Evolutionary conservation across 2,797 vertebrate species (phyloP).

Genomic region (Enteromius radiatus): DNA sequence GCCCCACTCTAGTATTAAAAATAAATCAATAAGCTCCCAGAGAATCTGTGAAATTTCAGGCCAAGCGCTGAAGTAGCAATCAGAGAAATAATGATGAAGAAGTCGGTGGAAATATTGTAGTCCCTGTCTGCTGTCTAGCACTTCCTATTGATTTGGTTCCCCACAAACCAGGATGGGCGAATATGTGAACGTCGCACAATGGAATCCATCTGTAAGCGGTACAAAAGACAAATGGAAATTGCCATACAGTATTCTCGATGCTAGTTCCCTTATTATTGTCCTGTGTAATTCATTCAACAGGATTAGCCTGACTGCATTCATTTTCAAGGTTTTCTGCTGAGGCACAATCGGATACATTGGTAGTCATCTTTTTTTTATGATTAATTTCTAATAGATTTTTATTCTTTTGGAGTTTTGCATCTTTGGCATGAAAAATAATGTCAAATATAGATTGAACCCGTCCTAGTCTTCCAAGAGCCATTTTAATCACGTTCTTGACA

Average conservation of each 20-base stretch:
- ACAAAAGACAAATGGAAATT: slow-evolving; percentile 60
- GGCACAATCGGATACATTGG: slow-evolving; percentile 44
- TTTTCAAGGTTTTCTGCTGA: slow-evolving; percentile 55
- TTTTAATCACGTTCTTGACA: slow-evolving; percentile 56
- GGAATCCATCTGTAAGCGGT: slow-evolving; percentile 49
- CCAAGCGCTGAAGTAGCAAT: slow-evolving; percentile 35
- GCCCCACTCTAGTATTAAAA: slow-evolving; percentile 39
- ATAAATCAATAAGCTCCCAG: slow-evolving; percentile 35
- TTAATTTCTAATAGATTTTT: slow-evolving; percentile 57
- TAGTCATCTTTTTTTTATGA: slow-evolving; percentile 50
- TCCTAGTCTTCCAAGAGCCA: slow-evolving; percentile 36
- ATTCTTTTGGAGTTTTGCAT: slow-evolving; percentile 46
- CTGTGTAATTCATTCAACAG: slow-evolving; percentile 58
- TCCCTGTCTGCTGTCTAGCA: slow-evolving; percentile 46
- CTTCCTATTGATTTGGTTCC: slow-evolving; percentile 46
- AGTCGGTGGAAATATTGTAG: slow-evolving; percentile 46
- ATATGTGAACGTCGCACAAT: slow-evolving; percentile 56
- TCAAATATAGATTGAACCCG: slow-evolving; percentile 50
- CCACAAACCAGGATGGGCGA: slow-evolving; percentile 39
- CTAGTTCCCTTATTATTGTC: slow-evolving; percentile 49
- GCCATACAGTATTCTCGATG: slow-evolving; percentile 46
- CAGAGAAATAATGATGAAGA: slow-evolving; percentile 52
- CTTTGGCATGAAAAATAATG: slow-evolving; percentile 50
- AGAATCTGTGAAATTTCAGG: slow-evolving; percentile 20
- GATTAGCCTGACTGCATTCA: slow-evolving; percentile 57